Percentiles rank a stretch among this genome's conserved stretches.
phyloP scores from a whole-genome alignment of 2,888 invertebrate species.

The Allacma fusca region DNA sequence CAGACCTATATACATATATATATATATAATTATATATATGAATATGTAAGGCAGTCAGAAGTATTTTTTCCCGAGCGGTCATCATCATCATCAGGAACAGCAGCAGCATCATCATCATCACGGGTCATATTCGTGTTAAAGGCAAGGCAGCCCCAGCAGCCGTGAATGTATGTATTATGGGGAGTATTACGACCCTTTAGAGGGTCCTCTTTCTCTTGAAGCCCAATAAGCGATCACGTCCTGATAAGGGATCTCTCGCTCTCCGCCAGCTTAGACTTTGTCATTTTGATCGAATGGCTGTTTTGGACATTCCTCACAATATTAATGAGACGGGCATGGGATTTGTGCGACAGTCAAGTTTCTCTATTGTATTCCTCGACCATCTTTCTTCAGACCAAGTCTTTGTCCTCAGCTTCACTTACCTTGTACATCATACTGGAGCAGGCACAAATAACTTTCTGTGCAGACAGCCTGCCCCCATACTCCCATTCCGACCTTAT shows the following conservation, averaged over 20 bases:
- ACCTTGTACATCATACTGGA: slow-evolving; percentile 28
- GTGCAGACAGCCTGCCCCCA: slow-evolving; percentile 3
- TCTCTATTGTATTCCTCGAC: slow-evolving; percentile 44
- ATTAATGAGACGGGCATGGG: slow-evolving; percentile 54
- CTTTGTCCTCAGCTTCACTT: slow-evolving; percentile 37
- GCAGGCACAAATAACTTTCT: slow-evolving; percentile 7
- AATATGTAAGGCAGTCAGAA: too few species aligned
- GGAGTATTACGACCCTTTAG: slow-evolving; percentile 58
- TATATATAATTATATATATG: too few species aligned
- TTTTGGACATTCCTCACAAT: slow-evolving; percentile 56
- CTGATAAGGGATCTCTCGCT: slow-evolving; percentile 49
- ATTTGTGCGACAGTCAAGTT: slow-evolving; percentile 45
- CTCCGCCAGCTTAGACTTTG: slow-evolving; percentile 48
- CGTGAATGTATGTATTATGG: slow-evolving; percentile 12
- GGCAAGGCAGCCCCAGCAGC: background rate
- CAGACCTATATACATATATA: too few species aligned
- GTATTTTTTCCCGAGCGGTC: slow-evolving; percentile 8
- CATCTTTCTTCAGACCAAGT: slow-evolving; percentile 43
- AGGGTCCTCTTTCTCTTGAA: slow-evolving; percentile 41
- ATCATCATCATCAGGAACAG: slow-evolving; percentile 17
- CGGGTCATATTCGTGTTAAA: slow-evolving; percentile 31
- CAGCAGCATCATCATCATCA: slow-evolving; percentile 26
- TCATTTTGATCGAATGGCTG: slow-evolving; percentile 55
- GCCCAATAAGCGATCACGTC: slow-evolving; percentile 40
- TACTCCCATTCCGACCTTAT: background rate